Evolutionary conservation across 2,113 vertebrate genomes (phyloP), one percentile per base, ranked within the genome.

Genomic region (Archocentrus centrarchus): DNA sequence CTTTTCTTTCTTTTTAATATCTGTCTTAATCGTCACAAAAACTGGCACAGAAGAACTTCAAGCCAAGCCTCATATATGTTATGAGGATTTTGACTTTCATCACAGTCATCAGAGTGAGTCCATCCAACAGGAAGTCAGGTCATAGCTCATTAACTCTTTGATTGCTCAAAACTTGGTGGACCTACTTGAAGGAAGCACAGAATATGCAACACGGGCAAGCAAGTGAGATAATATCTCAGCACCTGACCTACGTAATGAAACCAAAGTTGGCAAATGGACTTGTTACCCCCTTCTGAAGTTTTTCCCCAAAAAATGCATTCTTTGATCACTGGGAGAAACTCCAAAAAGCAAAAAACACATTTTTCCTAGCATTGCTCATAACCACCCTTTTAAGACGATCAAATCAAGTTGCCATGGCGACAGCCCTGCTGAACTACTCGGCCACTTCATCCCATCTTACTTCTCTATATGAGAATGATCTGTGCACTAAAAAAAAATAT

Each of bases 331-430:
- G 68, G 27, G 17, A 73, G 47, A 55, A 18, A 55, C 13, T 11
- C 68, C 18, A 27, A 55, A 55, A 55, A 73, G 47, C 68, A 55
- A 73, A 73, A 50, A 17, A 50, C 37, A 35, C 47, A 73, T 55
- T 55, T 73, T 7, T 55, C 27, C 68, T 2, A 32, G 68, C 53
- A 13, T 13, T 73, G 24, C 66, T 32, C 53, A 55, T 73, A 73
- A 10, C 27, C 47, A 73, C 47, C 24, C 6, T 73, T 73, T 55
- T 35, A 73, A 73, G 68, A 73, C 13, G 47, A 55, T 73, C 27
- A 55, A 73, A 35, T 73, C 27, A 55, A 55, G 68, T 73, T 73
- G 18, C 68, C 68, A 73, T 73, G 68, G 44, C 7, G 47, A 73
- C 11, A 2, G 47, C 47, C 47, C 27, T 55, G 47, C 68, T 73